These are phyloP conservation scores for Luffia ferchaultella DNA, from an alignment of 2,888 invertebrate genomes.

Conservation along the genomic window DNA sequence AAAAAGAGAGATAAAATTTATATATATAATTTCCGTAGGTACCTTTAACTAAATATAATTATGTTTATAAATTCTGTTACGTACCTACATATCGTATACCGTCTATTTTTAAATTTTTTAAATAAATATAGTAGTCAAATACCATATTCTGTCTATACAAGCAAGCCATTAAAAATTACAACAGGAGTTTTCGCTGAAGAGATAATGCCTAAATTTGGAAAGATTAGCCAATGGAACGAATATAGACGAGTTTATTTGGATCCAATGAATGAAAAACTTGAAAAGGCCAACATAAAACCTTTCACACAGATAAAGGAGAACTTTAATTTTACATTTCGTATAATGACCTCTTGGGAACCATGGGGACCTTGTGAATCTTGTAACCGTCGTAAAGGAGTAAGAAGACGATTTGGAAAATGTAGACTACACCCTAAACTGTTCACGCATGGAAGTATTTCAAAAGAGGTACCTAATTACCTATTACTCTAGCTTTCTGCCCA, in stretches of 20 bases:
- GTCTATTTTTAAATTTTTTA: background rate
- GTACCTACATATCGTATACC: background rate
- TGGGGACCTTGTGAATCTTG: slow-evolving; percentile 64
- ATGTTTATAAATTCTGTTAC: too few relatives aligned
- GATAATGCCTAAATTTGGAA: slow-evolving; percentile 33
- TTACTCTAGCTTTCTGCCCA: background rate
- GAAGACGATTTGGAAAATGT: slow-evolving; percentile 53
- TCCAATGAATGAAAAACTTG: slow-evolving; percentile 49
- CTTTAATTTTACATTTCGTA: slow-evolving; percentile 40
- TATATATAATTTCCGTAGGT: too few relatives aligned
- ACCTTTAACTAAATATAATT: too few relatives aligned
- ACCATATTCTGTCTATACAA: too few relatives aligned
- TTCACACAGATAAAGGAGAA: slow-evolving; percentile 37
- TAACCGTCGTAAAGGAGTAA: slow-evolving; percentile 32
- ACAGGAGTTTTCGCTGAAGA: slow-evolving; percentile 13
- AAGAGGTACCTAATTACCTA: background rate
- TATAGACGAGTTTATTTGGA: slow-evolving; percentile 48
- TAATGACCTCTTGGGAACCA: slow-evolving; percentile 55
- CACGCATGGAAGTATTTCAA: background rate
- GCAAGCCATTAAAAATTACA: too few relatives aligned
- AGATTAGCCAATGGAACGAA: slow-evolving; percentile 49
- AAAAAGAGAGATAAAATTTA: too few relatives aligned
- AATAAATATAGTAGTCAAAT: too few relatives aligned
- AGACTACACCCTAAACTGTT: slow-evolving; percentile 35
- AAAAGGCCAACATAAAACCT: slow-evolving; percentile 37